Evolutionary conservation across 30 jellyfish, hydroid and myxozoan genomes (phyloP).

Genomic region (Cassiopea xamachana): DNA sequence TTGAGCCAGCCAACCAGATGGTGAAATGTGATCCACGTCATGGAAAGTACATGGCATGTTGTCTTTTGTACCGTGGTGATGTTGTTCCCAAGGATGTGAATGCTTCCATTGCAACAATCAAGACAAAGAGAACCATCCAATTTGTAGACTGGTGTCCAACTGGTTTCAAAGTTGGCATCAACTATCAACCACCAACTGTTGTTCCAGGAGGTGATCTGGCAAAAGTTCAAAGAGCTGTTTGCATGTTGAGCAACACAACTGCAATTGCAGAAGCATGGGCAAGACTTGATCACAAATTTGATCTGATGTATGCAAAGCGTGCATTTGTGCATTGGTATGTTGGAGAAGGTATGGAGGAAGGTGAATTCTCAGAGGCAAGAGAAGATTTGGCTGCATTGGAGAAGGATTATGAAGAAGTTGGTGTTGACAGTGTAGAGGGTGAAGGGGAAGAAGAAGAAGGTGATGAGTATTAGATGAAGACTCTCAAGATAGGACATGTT

Average conservation of each 20-base stretch:
- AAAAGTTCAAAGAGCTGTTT: conserved; percentile 95
- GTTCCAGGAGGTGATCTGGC: conserved; percentile 99
- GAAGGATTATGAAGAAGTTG: conserved; percentile 99
- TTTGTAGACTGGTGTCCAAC: conserved; percentile 99
- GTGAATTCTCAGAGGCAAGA: conserved; percentile 97
- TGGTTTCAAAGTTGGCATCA: conserved; percentile 98
- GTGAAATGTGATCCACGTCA: conserved; percentile 97
- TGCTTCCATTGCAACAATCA: conserved; percentile 96
- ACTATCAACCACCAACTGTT: conserved; percentile 98
- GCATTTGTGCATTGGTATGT: conserved; percentile 99
- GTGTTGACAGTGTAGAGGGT: conserved; percentile 84
- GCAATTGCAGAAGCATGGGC: conserved; percentile 99
- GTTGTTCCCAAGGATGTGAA: conserved; percentile 98
- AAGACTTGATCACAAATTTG: conserved; percentile 94
- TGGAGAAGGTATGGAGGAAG: conserved; percentile 99
- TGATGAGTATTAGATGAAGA: conserved; percentile 73
- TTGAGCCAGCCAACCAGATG: conserved; percentile 98
- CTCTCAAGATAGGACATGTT: not conserved
- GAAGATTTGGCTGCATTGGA: conserved; percentile 98
- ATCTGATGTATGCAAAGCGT: conserved; percentile 96
- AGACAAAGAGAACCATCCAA: conserved; percentile 96
- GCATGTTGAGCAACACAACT: conserved; percentile 99
- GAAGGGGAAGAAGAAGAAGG: conserved; percentile 89
- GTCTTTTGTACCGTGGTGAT: conserved; percentile 97
- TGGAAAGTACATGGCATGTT: conserved; percentile 98